A percentile compares a stretch with the other conserved stretches of the same genome.
These are phyloP conservation scores for Hemibagrus guttatus DNA, from an alignment of 2,797 vertebrate species.

Conservation along the genomic window DNA sequence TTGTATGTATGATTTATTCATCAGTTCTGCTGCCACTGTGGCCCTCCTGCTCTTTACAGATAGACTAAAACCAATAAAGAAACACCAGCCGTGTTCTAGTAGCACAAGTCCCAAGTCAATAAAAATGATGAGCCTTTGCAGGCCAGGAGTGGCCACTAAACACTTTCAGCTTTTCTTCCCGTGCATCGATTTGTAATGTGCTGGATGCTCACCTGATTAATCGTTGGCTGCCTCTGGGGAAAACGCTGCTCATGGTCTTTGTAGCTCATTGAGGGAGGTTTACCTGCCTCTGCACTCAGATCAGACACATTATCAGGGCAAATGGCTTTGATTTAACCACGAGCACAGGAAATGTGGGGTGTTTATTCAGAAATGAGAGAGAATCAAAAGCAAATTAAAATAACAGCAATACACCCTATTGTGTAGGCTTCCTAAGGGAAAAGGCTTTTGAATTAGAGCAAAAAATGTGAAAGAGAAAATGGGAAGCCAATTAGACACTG, in stretches of 20 bases:
- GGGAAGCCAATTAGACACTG: slow-evolving; percentile 51
- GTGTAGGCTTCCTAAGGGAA: slow-evolving; percentile 43
- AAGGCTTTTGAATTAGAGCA: slow-evolving; percentile 46
- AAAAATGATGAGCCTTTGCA: slow-evolving; percentile 61
- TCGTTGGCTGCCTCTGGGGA: slow-evolving; percentile 33
- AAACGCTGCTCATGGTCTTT: slow-evolving; percentile 24
- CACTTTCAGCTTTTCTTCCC: slow-evolving; percentile 49
- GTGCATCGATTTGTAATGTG: slow-evolving; percentile 58
- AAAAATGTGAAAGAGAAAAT: slow-evolving; percentile 17
- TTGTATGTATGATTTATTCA: slow-evolving; percentile 65
- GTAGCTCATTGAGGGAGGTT: slow-evolving; percentile 21
- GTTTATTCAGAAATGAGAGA: slow-evolving; percentile 34
- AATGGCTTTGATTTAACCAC: slow-evolving; percentile 46
- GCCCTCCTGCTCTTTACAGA: slow-evolving; percentile 55
- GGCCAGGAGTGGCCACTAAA: slow-evolving; percentile 57
- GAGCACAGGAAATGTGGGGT: background rate
- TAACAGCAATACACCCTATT: slow-evolving; percentile 38
- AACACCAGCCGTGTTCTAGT: slow-evolving; percentile 47
- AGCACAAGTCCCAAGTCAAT: slow-evolving; percentile 57
- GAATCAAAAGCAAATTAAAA: slow-evolving; percentile 39
- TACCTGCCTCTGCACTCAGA: slow-evolving; percentile 19
- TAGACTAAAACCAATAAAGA: slow-evolving; percentile 59
- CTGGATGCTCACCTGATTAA: slow-evolving; percentile 56
- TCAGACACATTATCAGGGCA: slow-evolving; percentile 40
- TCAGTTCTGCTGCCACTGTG: slow-evolving; percentile 51